A percentile compares a stretch with the other conserved stretches of the same genome.
These are phyloP conservation scores for Calidris pygmaea DNA, from an alignment of 2,113 vertebrate species.

Conservation along the genomic window DNA sequence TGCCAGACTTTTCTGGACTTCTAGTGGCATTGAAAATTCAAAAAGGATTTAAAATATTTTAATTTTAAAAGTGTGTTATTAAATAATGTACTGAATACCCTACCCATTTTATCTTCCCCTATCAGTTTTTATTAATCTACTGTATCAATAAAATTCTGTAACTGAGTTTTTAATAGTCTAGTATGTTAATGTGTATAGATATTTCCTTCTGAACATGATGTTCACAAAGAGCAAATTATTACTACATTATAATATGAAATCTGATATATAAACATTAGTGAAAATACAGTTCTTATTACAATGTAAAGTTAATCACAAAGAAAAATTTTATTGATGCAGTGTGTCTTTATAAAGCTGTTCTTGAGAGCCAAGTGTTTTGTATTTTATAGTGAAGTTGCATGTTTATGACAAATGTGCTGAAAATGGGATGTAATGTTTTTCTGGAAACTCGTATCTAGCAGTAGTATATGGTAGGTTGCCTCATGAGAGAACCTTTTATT, in stretches of 20 bases:
- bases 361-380: constrained; percentile 83
- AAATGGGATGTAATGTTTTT: constrained; percentile 80
- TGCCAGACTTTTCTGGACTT: constrained; percentile 78
- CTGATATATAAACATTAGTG: constrained; percentile 78
- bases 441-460: constrained; percentile 77
- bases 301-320: constrained; percentile 80
- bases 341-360: constrained; percentile 83
- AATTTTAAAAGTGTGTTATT: constrained; percentile 85
- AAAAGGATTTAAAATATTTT: constrained; percentile 83
- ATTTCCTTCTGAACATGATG: constrained; percentile 75
- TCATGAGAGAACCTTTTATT: constrained; percentile 76
- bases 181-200: constrained; percentile 82
- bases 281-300: constrained; percentile 75
- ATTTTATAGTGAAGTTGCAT: constrained; percentile 83
- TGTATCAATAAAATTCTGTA: constrained; percentile 97
- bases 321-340: constrained; percentile 84
- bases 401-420: constrained; percentile 81
- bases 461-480: constrained; percentile 75
- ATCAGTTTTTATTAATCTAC: constrained; percentile 88
- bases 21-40: constrained; percentile 77
- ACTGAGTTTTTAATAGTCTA: constrained; percentile 85
- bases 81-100: constrained; percentile 84
- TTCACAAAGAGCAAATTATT: constrained; percentile 80
- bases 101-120: constrained; percentile 79
- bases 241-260: constrained; percentile 76